A percentile compares a stretch with the other conserved stretches of the same genome.
These are phyloP conservation scores for Tetragnatha montana DNA, from an alignment of 2,888 invertebrate genomes.

Conservation along the genomic window DNA sequence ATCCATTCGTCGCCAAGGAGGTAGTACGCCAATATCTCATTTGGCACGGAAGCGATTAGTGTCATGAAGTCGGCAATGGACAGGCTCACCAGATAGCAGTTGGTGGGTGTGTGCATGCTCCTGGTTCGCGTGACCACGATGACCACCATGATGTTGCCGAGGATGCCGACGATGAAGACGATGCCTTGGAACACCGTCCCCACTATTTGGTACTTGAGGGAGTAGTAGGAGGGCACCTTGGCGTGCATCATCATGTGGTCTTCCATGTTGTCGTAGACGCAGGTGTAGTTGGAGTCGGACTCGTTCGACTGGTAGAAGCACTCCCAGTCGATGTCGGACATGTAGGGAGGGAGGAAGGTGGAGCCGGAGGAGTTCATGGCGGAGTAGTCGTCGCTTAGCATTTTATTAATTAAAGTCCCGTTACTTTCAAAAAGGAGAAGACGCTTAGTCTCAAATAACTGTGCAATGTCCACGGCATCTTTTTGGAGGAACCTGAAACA, in stretches of 20 bases:
- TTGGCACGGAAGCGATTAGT: conserved; percentile 79
- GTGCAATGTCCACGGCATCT: no score
- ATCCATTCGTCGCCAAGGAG: conserved; percentile 78
- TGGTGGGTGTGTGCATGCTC: conserved; percentile 81
- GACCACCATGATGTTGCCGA: conserved; percentile 80
- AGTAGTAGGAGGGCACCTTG: conserved; percentile 76
- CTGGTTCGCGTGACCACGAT: conserved; percentile 78
- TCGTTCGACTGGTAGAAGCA: conserved; percentile 44
- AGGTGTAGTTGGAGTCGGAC: conserved; percentile 40
- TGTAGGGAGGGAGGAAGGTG: conserved; percentile 37
- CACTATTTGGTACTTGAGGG: conserved; percentile 77
- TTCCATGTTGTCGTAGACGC: conserved; percentile 1
- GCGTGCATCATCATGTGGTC: neutral
- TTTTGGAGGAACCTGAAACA: no score
- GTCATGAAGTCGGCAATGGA: conserved; percentile 81
- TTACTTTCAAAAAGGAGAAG: no score
- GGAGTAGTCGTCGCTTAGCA: no score
- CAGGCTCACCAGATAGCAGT: conserved; percentile 81
- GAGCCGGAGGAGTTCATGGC: conserved; percentile 41
- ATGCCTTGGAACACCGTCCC: conserved; percentile 77
- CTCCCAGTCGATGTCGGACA: conserved; percentile 54
- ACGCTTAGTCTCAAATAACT: no score
- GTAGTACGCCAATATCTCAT: conserved; percentile 79
- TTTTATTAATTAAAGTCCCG: no score
- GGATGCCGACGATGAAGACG: conserved; percentile 79